Conservation (phyloP, 1,140 invertebrate species). For the Acromyrmex charruanus region DNA sequence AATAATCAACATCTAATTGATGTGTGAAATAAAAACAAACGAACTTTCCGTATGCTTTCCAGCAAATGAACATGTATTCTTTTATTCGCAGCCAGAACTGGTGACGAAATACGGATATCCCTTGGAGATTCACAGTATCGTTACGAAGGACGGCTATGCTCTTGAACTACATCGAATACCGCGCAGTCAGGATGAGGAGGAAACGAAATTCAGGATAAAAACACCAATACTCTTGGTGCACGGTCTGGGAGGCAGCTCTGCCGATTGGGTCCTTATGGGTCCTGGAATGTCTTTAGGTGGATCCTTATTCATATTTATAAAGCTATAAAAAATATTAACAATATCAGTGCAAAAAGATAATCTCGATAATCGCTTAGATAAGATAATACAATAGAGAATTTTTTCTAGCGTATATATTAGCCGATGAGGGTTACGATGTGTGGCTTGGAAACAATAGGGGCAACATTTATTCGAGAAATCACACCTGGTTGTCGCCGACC, state of each 20-base stretch:
- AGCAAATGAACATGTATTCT: neutral
- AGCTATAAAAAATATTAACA: neutral
- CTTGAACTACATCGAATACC: slow-evolving; percentile 88
- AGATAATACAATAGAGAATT: slow-evolving; percentile 70
- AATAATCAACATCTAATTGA: neutral
- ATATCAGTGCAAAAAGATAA: neutral
- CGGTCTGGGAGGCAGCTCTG: slow-evolving; percentile 90
- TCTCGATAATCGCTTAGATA: slow-evolving; percentile 62
- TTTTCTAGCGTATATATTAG: slow-evolving; percentile 85
- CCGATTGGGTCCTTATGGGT: slow-evolving; percentile 91
- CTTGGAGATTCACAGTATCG: slow-evolving; percentile 88
- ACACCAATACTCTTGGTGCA: slow-evolving; percentile 90
- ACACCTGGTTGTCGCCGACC: slow-evolving; percentile 46
- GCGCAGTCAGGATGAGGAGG: slow-evolving; percentile 84
- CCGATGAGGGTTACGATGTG: slow-evolving; percentile 90
- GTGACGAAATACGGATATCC: slow-evolving; percentile 89
- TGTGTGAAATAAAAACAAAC: neutral
- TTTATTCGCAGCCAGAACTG: slow-evolving; percentile 85
- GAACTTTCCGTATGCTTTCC: neutral
- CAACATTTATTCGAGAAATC: slow-evolving; percentile 88
- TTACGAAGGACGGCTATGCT: slow-evolving; percentile 89
- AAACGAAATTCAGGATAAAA: slow-evolving; percentile 77
- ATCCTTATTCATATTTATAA: slow-evolving; percentile 45
- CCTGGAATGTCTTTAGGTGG: slow-evolving; percentile 89
- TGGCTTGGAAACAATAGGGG: slow-evolving; percentile 92